Evolutionary conservation across 2,888 invertebrate species (phyloP).

Genomic region (Cerastis leucographa): DNA sequence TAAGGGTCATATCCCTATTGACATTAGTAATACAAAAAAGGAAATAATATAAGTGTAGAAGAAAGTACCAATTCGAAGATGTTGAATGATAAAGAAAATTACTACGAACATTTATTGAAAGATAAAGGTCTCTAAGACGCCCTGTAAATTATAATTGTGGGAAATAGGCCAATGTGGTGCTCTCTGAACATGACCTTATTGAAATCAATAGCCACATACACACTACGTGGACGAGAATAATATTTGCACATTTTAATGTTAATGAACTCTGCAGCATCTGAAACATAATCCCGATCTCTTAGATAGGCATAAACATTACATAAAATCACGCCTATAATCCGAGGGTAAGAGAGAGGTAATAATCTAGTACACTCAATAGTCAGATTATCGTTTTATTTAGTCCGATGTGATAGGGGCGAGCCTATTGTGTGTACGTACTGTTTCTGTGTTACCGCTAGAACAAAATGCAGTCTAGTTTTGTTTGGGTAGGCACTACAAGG

Average conservation of each 20-base stretch:
- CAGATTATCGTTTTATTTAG: background rate
- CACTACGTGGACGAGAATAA: conserved; percentile 31
- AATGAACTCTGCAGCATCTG: conserved; percentile 13
- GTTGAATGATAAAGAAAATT: background rate
- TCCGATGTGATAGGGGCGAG: background rate
- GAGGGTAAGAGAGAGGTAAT: background rate
- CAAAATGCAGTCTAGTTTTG: background rate
- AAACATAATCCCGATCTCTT: background rate
- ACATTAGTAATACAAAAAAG: background rate
- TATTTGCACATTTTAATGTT: conserved; percentile 39
- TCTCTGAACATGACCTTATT: conserved; percentile 48
- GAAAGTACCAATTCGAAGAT: background rate
- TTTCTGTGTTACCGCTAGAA: background rate
- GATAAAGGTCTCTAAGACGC: background rate
- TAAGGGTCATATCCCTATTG: background rate
- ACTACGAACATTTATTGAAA: background rate
- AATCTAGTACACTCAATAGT: background rate
- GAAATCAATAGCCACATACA: conserved; percentile 52
- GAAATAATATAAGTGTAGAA: background rate
- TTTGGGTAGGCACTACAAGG: background rate
- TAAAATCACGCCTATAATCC: background rate
- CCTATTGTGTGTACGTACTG: background rate
- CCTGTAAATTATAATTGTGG: conserved; percentile 47
- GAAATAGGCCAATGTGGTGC: conserved; percentile 44
- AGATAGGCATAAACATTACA: background rate